These are phyloP conservation scores for Canis aureus DNA, from an alignment of 2,113 vertebrate species.

Conservation along the genomic window DNA sequence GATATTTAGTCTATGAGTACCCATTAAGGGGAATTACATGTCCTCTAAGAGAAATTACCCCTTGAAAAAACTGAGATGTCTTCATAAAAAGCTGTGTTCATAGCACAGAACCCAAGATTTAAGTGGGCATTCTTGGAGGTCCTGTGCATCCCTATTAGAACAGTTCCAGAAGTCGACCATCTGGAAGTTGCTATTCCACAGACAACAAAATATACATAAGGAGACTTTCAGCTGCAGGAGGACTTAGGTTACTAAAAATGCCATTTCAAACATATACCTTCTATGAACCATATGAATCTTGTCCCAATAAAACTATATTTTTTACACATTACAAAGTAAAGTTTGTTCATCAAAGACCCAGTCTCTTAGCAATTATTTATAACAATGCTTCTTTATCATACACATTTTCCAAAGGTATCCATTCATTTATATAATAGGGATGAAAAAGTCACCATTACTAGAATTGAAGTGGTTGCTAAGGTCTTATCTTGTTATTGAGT, in stretches of 20 bases:
- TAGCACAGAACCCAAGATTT: neutral
- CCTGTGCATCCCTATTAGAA: neutral
- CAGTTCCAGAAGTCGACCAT: accelerated
- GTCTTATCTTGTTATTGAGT: neutral
- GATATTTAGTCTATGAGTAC: neutral
- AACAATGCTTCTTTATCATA: neutral
- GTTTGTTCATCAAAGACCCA: neutral
- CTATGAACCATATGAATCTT: neutral
- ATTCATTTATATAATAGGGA: neutral
- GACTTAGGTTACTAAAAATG: neutral
- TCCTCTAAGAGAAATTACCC: neutral
- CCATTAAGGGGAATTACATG: neutral
- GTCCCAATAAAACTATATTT: neutral
- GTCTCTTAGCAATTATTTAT: neutral
- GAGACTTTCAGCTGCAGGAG: accelerated
- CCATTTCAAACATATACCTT: neutral
- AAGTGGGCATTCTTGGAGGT: neutral
- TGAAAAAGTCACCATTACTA: neutral
- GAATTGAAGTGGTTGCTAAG: neutral
- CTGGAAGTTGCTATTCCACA: neutral
- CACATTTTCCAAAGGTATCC: neutral
- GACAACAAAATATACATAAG: no score
- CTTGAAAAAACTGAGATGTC: no score
- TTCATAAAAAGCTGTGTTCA: neutral
- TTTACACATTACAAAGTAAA: neutral